Conservation (phyloP, 1,140 invertebrate species). For the Archivesica marissinica region DNA sequence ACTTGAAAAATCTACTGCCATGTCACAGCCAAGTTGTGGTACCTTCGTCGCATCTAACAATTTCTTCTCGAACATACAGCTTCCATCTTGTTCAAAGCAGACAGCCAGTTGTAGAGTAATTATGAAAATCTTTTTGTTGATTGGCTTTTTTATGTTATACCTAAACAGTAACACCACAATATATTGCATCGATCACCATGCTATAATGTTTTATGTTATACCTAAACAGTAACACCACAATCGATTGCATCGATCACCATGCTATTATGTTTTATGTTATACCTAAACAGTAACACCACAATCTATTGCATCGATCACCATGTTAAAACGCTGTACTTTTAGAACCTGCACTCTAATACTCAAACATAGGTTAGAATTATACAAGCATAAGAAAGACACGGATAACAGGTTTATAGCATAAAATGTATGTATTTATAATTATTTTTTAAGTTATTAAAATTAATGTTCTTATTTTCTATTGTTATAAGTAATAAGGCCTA, state of each 20-base stretch:
- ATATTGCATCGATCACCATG: too few relatives aligned
- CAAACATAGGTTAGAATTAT: neutral
- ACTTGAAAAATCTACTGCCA: slow-evolving; percentile 31
- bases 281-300: too few relatives aligned
- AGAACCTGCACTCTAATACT: neutral
- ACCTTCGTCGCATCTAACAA: slow-evolving; percentile 13
- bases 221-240: too few relatives aligned
- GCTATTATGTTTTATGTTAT: too few relatives aligned
- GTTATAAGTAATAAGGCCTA: too few relatives aligned
- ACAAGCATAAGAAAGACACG: neutral
- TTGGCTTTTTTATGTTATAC: slow-evolving; percentile 25
- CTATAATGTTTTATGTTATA: too few relatives aligned
- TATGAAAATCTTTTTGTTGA: slow-evolving; percentile 38
- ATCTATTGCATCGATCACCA: too few relatives aligned
- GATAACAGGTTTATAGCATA: neutral
- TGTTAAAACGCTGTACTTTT: too few relatives aligned
- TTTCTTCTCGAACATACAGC: slow-evolving; percentile 41
- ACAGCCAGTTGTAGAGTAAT: slow-evolving; percentile 18
- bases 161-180: too few relatives aligned
- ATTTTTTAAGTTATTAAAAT: neutral
- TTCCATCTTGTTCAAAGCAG: slow-evolving; percentile 39
- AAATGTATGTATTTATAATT: neutral
- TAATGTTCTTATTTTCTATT: too few relatives aligned
- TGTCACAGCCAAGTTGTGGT: slow-evolving; percentile 46
- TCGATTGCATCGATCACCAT: too few relatives aligned